Base-by-base conservation (phyloP, 1,140 invertebrate species). In the Drosophila sp. region DNA sequence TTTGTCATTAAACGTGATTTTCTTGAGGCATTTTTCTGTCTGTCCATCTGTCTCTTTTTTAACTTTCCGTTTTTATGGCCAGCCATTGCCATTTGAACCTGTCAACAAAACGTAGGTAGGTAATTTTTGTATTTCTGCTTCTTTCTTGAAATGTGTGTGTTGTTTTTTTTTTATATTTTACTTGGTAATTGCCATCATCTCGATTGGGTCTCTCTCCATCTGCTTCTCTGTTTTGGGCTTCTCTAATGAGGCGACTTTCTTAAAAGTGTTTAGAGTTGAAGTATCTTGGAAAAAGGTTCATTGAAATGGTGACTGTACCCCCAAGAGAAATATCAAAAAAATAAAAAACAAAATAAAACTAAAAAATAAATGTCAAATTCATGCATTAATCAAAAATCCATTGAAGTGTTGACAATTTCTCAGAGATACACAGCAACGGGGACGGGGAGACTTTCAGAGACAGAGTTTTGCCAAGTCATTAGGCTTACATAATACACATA, bases 351-450 rank as follows among this genome's bases (percentile, higher is more conserved):
- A 63, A 63, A 76, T 17, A 17, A 17, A 17, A 17, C 17, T 17
- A 17, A 17, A 17, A 17, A 17, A 17, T 17, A 67, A 79, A 68
- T 83, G 83, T 77, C 84, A 87, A 83, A 86, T 87, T 86, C 82
- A 85, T 64, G 79, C 79, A 87, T 87, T 87, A 87, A 86, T 86
- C 84, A 86, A 86, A 86, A 79, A 71, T 57, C 72, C 83, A 87
- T 86, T 87, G 76, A 79, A 79, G 64, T 84, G 76, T 68, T 74
- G 72, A 87, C 79, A 73, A 79, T 83, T 83, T 76, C 58, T 50
- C 44, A 50, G 25, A 23, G 17, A 23, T 17, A 17, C 17, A 17
- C 6, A 44, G 4, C 1, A 17, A 69, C 69, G 66, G 69, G 11
- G 47, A 38, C 41, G 44, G 11, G 57, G 25, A 32, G 66, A 32